Base-by-base conservation (phyloP, 1,140 invertebrate genomes). In the Bombus confusus region DNA sequence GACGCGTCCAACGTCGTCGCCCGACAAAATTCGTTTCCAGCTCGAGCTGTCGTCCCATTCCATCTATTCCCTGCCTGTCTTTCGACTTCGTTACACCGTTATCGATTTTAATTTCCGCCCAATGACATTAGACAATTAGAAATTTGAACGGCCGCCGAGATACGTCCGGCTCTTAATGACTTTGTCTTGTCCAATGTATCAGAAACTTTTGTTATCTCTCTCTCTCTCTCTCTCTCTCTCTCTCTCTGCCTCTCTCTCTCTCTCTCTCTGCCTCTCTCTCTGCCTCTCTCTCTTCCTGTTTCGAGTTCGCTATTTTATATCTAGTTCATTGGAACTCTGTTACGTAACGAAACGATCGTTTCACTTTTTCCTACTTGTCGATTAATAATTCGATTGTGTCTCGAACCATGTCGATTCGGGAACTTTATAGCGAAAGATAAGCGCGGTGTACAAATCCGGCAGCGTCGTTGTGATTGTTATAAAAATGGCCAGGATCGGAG, bases 101-200 rank as follows among this genome's bases (percentile, higher is more conserved):
- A 74, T 74, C n/a, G 41, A 74, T 74, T 74, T 74, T 74, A 74
- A 74, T 74, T 74, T 74, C 72, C 72, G 72, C 31, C 69, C 10
- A 34, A 12, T 34, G 72, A 47, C 72, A 34, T 52, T 74, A 74
- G 41, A 74, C 41, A 72, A 72, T 72, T 72, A 41, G 39, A 72
- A 72, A 72, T 72, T 72, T 41, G 9, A 41, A 41, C 39, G 22
- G 25, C 22, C 22, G 22, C 15, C 25, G 37, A 25, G 68, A 69
- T 34, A 39, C 68, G 68, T 69, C 68, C 34, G 71, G 25, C 71
- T 43, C 72, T 74, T 74, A 74, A 74, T 31, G 41, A 74, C 72
- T 74, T 47, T n/a, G 41, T n/a, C n/a, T 31, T n/a, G 28, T 43
- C 18, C 28, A 18, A n/a, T 43, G 28, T 43, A 41, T 18, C 28